A percentile compares a stretch with the other conserved stretches of the same genome.
phyloP scores from a whole-genome alignment of 2,113 vertebrate species.

The Odontesthes bonariensis region DNA sequence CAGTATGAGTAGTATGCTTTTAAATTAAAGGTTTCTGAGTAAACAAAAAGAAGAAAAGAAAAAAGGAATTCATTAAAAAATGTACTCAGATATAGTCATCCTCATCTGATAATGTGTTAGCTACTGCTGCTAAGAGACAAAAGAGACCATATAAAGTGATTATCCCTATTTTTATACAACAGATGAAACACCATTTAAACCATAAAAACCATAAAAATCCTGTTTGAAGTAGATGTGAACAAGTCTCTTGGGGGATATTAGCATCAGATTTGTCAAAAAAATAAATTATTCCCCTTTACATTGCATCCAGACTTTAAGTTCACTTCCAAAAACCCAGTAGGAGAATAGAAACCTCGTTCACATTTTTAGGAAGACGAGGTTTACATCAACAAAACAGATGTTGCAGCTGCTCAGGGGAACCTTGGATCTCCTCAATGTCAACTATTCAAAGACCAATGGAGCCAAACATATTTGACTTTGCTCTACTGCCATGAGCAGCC shows the following conservation, averaged over 20 bases:
- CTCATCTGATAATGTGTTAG: not conserved
- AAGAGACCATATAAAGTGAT: not conserved
- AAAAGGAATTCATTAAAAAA: not conserved
- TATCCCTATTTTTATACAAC: not conserved
- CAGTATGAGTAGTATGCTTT: not conserved
- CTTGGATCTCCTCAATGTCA: not conserved
- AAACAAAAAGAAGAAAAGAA: not conserved
- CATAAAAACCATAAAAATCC: not conserved
- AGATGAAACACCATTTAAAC: no score
- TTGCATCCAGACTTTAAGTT: no score
- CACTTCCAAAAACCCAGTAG: not conserved
- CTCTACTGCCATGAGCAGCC: not conserved
- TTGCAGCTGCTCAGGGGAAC: not conserved
- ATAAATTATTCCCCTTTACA: no score
- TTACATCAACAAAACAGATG: slow-evolving; percentile 8
- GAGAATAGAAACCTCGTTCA: not conserved
- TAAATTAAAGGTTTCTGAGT: not conserved
- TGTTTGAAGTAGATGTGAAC: not conserved
- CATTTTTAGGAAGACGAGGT: not conserved
- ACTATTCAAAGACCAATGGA: not conserved
- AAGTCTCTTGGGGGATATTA: no score
- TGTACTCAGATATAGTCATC: not conserved
- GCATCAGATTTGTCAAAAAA: not conserved
- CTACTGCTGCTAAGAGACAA: not conserved
- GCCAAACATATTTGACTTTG: slow-evolving; percentile 8